These are phyloP conservation scores for Galerucella pusilla DNA, from an alignment of 2,888 invertebrate species.

Conservation along the genomic window DNA sequence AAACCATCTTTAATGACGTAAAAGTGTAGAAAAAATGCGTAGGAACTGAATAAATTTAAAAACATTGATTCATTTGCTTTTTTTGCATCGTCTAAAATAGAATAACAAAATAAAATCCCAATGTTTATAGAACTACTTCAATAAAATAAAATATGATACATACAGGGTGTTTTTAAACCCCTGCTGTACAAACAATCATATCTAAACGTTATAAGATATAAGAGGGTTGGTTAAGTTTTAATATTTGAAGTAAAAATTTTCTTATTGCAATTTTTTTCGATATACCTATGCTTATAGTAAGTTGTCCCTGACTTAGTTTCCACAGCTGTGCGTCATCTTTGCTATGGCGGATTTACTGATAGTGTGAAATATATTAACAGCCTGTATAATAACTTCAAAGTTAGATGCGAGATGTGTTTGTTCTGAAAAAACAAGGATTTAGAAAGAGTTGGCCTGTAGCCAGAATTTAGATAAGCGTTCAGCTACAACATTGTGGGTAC, in stretches of 20 bases:
- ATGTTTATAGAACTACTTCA: background rate
- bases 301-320: constrained; percentile 20
- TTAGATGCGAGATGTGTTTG: constrained; percentile 37
- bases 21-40: background rate
- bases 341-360: constrained; percentile 1
- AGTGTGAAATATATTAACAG: constrained; percentile 2
- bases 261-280: too few relatives aligned
- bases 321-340: constrained; percentile 8
- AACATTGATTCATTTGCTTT: background rate
- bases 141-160: background rate
- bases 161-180: too few relatives aligned
- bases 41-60: constrained; percentile 2
- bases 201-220: too few relatives aligned
- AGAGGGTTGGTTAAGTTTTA: too few relatives aligned
- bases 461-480: constrained; percentile 54
- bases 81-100: background rate
- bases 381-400: constrained; percentile 18
- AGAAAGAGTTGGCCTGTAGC: constrained; percentile 54
- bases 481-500: constrained; percentile 43
- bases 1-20: background rate
- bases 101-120: background rate
- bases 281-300: background rate
- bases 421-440: constrained; percentile 47
- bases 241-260: too few relatives aligned
- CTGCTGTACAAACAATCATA: too few relatives aligned